phyloP scores from a whole-genome alignment of 1,140 invertebrate species.

The Reticulitermes speratus region DNA sequence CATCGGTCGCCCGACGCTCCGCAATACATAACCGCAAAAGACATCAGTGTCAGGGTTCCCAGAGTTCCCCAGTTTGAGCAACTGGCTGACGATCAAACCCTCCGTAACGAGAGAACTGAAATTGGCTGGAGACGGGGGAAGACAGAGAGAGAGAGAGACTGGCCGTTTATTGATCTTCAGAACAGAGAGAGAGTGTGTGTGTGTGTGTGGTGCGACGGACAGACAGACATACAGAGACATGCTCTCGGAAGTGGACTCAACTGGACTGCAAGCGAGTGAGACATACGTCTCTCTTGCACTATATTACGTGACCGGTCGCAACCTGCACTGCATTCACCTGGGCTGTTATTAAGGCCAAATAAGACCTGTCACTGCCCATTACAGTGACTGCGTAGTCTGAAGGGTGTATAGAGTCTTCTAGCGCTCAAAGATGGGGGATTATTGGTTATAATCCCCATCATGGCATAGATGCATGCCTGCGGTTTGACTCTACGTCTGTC shows the following conservation, averaged over 20 bases:
- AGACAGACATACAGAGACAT: background rate
- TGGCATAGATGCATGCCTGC: too few relatives aligned
- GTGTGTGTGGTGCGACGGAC: background rate
- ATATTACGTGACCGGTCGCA: background rate
- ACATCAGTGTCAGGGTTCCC: background rate
- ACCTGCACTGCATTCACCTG: background rate
- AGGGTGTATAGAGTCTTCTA: too few relatives aligned
- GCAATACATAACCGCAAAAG: too few relatives aligned
- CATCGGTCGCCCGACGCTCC: too few relatives aligned
- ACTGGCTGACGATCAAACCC: background rate
- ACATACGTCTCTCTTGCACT: conserved; percentile 7
- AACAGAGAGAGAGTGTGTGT: background rate
- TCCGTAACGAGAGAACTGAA: conserved; percentile 4
- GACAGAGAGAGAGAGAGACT: background rate
- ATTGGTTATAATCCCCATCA: too few relatives aligned
- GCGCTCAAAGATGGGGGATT: too few relatives aligned
- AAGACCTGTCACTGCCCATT: too few relatives aligned
- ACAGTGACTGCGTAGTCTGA: too few relatives aligned
- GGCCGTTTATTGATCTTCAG: background rate
- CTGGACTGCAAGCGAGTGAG: background rate
- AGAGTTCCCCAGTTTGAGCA: background rate
- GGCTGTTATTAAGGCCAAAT: background rate
- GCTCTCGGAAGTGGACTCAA: conserved; percentile 16
- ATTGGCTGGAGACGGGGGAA: background rate
- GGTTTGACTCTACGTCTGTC: too few relatives aligned